Evolutionary conservation across 2,797 vertebrate species (phyloP).

Genomic region (Corythornis leucogaster): DNA sequence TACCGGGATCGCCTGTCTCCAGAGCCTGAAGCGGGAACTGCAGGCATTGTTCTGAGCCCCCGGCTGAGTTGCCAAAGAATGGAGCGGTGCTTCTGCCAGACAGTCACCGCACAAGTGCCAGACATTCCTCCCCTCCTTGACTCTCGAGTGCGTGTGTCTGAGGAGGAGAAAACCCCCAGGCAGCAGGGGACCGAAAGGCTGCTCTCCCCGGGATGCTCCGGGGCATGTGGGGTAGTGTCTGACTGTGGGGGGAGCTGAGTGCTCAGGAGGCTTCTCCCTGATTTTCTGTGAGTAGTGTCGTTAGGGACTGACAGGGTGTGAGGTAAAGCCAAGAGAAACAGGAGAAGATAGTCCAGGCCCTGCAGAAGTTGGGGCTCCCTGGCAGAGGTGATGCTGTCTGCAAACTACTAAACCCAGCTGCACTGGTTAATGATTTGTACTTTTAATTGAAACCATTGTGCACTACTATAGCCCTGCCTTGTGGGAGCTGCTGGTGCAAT

Average conservation of each 20-base stretch:
- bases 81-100: constrained; percentile 45
- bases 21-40: constrained; percentile 31
- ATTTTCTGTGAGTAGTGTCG: background rate
- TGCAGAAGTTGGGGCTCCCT: background rate
- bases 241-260: too few species aligned
- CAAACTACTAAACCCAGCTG: constrained; percentile 12
- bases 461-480: background rate
- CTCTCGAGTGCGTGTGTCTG: background rate
- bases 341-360: background rate
- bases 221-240: too few species aligned
- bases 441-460: constrained; percentile 52
- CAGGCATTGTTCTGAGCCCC: constrained; percentile 65
- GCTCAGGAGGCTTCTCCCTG: background rate
- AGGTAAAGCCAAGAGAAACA: background rate
- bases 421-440: constrained; percentile 22
- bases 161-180: background rate
- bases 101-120: constrained; percentile 55
- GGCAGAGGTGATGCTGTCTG: constrained; percentile 11
- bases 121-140: constrained; percentile 38
- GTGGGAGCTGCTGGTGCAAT: constrained; percentile 34
- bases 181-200: background rate
- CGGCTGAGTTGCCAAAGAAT: constrained; percentile 42
- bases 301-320: background rate
- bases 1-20: constrained; percentile 56
- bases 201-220: background rate